These are phyloP conservation scores for Agriopis aurantiaria DNA, from an alignment of 2,888 invertebrate genomes.

Conservation along the genomic window DNA sequence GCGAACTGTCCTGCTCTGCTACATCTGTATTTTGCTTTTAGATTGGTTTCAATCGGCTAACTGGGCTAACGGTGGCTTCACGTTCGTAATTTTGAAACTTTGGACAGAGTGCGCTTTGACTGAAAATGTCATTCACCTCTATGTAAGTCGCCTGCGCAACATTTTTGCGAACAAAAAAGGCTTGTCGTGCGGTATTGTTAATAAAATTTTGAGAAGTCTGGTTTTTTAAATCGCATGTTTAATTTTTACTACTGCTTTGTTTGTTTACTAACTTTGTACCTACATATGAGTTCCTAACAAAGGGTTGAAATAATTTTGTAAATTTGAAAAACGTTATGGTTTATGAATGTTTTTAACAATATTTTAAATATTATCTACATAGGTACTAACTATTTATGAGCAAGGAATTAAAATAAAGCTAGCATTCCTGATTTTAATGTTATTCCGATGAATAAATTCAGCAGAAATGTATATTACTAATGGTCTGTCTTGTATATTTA, in stretches of 20 bases:
- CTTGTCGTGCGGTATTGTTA: constrained; percentile 30
- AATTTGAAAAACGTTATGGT: not conserved
- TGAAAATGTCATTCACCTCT: constrained; percentile 80
- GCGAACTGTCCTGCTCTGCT: constrained; percentile 34
- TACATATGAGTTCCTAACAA: not conserved
- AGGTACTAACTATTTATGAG: not conserved
- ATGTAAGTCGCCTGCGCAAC: constrained; percentile 73
- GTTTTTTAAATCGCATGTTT: constrained; percentile 35
- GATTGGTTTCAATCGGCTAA: constrained; percentile 67
- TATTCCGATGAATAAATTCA: not conserved
- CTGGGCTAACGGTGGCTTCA: constrained; percentile 63
- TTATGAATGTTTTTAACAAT: not conserved
- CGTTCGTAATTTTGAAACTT: constrained; percentile 59
- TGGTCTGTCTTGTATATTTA: not conserved
- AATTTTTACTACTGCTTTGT: constrained; percentile 25
- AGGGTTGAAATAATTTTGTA: not conserved
- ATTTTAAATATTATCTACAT: not conserved
- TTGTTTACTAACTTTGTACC: constrained; percentile 19
- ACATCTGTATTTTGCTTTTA: constrained; percentile 63
- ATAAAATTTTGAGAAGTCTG: constrained; percentile 8
- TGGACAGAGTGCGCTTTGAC: constrained; percentile 47
- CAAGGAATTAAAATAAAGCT: too few species aligned
- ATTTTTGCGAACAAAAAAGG: constrained; percentile 31
- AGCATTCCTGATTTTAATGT: not conserved
- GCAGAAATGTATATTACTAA: constrained; percentile 4